Base-by-base conservation (phyloP, 2,113 vertebrate species). In the Campylomormyrus tamandua region DNA sequence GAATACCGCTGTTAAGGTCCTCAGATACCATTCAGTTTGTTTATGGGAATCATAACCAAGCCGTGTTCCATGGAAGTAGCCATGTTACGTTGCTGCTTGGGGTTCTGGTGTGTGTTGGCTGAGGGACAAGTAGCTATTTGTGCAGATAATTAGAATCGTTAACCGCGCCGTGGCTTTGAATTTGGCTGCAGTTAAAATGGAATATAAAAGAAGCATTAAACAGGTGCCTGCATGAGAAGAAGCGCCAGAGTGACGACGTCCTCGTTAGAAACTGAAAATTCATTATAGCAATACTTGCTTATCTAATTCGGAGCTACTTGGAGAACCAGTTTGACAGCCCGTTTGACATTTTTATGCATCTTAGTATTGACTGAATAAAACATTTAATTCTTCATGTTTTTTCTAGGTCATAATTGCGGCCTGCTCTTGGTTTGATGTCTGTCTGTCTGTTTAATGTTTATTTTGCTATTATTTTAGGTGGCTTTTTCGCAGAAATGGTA, bases 121-220 rank as follows among this genome's bases (percentile, higher is more conserved):
- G 74, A 21, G 50, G 21, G 13, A 31, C 48, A 42, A 7, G 46
- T n/a, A 9, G 42, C 1, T 53, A 27, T 83, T 83, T 39, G 19
- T 42, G 48, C 7, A 42, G 27, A 35, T 56, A 53, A 89, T 56
- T 48, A 62, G 11, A 80, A 45, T 48, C 13, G 50, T 80, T 6
- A 48, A 53, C 88, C 19, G 50, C 86, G 77, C 92, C 90, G 87
- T 48, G 74, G 89, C 88, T 89, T 88, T 92, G 91, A 91, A 90
- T 90, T 90, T 84, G 52, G 83, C 83, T 88, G 89, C 92, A 93
- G 94, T 95, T 91, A 93, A 94, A 94, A 66, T 5, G 2, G 35
- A 66, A 66, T 3, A 46, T 10, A 17, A 66, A 66, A 45, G 8
- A 52, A 45, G 21, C 8, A 84, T 84, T 21, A 48, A 50, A 5